These are phyloP conservation scores for Calidris pygmaea DNA, from an alignment of 2,113 vertebrate species.

Conservation along the genomic window DNA sequence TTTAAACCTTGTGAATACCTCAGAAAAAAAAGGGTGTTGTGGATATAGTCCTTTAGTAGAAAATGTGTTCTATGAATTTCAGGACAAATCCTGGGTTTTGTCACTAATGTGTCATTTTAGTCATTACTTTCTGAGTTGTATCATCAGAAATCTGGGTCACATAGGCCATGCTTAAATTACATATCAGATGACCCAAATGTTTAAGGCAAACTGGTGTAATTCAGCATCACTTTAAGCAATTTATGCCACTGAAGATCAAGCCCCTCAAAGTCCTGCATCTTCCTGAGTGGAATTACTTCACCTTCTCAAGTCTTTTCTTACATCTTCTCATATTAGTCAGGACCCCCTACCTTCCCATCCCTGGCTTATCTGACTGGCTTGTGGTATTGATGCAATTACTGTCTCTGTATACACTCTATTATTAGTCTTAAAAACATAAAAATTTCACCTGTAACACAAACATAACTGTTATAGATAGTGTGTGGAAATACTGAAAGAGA, in stretches of 20 bases:
- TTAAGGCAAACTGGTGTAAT: constrained; percentile 18
- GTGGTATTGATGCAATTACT: not conserved
- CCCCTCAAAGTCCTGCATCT: not conserved
- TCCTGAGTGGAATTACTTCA: constrained; percentile 15
- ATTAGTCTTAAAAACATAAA: not conserved
- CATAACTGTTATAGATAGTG: not conserved
- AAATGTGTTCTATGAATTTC: not conserved
- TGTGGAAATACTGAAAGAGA: not conserved
- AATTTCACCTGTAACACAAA: not conserved
- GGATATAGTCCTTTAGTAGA: not conserved
- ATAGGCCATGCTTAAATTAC: constrained; percentile 1
- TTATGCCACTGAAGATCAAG: constrained; percentile 23
- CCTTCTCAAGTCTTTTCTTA: constrained; percentile 2
- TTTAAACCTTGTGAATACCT: constrained; percentile 26
- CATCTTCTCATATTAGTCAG: not conserved
- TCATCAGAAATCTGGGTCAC: constrained; percentile 21
- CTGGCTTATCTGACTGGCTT: not conserved
- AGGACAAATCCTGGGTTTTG: not conserved
- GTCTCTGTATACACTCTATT: not conserved
- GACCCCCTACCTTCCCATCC: not conserved
- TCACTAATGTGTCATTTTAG: constrained; percentile 1
- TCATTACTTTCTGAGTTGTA: constrained; percentile 6
- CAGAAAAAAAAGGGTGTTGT: not conserved
- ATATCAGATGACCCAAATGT: constrained; percentile 23
- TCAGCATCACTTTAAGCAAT: constrained; percentile 33